Conservation (phyloP, 2,797 vertebrate genomes). For the Caiman crocodilus region DNA sequence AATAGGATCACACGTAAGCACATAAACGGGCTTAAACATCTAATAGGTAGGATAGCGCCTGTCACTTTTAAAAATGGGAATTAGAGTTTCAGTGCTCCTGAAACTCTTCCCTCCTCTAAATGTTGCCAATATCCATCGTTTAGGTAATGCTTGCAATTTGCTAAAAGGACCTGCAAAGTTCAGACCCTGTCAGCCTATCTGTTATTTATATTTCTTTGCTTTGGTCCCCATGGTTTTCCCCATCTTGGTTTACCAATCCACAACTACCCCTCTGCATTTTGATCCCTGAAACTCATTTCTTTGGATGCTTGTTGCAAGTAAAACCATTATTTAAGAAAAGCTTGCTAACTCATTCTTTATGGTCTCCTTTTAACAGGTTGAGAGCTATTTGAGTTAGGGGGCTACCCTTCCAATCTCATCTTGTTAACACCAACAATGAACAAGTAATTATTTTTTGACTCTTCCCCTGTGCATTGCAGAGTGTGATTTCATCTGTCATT, state of each 20-base stretch:
- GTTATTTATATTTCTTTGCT: accelerated
- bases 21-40: too few species aligned
- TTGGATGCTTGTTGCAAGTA: not conserved
- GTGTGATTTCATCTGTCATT: slow-evolving; percentile 11
- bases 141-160: not conserved
- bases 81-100: not conserved
- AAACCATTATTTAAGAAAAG: not conserved
- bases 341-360: not conserved
- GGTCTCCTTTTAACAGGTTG: not conserved
- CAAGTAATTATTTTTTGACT: not conserved
- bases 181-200: not conserved
- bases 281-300: not conserved
- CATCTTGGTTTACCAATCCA: not conserved
- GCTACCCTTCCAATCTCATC: not conserved
- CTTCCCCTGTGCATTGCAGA: not conserved
- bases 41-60: too few species aligned
- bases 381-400: not conserved
- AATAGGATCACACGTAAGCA: too few species aligned
- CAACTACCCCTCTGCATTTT: not conserved
- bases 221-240: not conserved
- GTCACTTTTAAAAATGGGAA: not conserved
- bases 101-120: not conserved
- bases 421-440: too few species aligned
- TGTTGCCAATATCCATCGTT: not conserved
- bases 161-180: not conserved